Percentiles rank a stretch among this genome's conserved stretches.
Conservation (phyloP, 2,888 invertebrate genomes). For the Ametastegia equiseti region DNA sequence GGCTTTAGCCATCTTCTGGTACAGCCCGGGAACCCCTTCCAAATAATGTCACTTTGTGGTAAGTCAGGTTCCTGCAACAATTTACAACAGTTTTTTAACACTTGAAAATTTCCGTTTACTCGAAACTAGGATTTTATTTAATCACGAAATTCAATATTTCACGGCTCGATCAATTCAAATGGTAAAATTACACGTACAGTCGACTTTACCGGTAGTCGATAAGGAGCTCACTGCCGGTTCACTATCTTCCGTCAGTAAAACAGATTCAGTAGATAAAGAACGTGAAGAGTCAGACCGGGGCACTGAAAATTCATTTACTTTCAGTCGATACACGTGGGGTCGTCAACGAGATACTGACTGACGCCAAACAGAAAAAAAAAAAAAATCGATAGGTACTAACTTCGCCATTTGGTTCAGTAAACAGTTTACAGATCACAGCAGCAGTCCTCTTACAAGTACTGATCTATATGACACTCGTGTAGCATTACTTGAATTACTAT, state of each 20-base stretch:
- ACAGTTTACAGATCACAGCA: slow-evolving; percentile 2
- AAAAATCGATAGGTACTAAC: background rate
- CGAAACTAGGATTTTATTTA: background rate
- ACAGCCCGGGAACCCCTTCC: background rate
- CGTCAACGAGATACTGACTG: too few species aligned
- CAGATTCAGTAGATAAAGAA: background rate
- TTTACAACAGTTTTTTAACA: background rate
- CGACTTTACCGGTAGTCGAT: background rate
- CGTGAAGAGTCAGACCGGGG: background rate
- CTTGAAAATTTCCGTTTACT: background rate
- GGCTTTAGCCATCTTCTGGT: slow-evolving; percentile 3
- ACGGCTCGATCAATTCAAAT: background rate
- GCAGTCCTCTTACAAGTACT: background rate
- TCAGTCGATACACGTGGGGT: background rate
- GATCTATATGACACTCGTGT: background rate
- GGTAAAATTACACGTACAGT: background rate
- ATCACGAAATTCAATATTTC: background rate
- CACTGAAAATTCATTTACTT: background rate
- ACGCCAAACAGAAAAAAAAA: too few species aligned
- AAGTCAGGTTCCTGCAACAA: slow-evolving; percentile 1
- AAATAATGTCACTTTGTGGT: background rate
- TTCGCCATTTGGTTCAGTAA: background rate
- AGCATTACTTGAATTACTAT: background rate
- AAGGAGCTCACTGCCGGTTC: background rate
- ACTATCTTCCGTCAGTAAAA: background rate